These are phyloP conservation scores for Lycophotia porphyrea DNA, from an alignment of 2,888 invertebrate genomes.

Conservation along the genomic window DNA sequence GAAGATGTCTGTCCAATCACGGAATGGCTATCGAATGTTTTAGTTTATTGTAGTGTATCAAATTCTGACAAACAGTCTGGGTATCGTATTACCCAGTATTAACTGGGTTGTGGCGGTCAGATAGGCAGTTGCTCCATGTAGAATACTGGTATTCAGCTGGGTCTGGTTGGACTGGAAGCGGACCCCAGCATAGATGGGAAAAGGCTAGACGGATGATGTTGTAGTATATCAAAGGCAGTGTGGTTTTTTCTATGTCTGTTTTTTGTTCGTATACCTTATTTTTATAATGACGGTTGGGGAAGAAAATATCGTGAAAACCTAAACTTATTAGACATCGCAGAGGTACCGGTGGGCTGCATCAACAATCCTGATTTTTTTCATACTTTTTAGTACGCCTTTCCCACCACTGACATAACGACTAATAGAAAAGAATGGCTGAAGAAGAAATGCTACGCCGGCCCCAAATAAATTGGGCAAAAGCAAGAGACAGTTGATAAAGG, in stretches of 20 bases:
- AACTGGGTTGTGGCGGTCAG: no score
- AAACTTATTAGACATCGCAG: neutral
- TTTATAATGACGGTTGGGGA: neutral
- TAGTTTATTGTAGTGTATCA: neutral
- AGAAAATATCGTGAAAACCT: neutral
- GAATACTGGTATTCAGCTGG: no score
- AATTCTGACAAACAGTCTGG: neutral
- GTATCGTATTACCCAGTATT: no score
- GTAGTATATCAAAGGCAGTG: neutral
- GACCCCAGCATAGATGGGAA: no score
- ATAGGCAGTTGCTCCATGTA: no score
- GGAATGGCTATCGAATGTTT: neutral
- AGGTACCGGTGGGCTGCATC: neutral
- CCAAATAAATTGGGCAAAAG: neutral
- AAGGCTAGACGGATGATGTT: no score
- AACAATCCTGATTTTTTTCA: neutral
- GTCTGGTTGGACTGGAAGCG: no score
- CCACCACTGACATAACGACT: neutral
- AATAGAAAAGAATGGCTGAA: neutral
- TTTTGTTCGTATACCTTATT: neutral
- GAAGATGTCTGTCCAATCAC: neutral
- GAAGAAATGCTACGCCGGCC: neutral
- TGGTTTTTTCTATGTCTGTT: neutral
- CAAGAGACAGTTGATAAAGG: no score
- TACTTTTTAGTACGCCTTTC: neutral